These are phyloP conservation scores for Ophion obscuratus DNA, from an alignment of 2,888 invertebrate species.

Conservation along the genomic window DNA sequence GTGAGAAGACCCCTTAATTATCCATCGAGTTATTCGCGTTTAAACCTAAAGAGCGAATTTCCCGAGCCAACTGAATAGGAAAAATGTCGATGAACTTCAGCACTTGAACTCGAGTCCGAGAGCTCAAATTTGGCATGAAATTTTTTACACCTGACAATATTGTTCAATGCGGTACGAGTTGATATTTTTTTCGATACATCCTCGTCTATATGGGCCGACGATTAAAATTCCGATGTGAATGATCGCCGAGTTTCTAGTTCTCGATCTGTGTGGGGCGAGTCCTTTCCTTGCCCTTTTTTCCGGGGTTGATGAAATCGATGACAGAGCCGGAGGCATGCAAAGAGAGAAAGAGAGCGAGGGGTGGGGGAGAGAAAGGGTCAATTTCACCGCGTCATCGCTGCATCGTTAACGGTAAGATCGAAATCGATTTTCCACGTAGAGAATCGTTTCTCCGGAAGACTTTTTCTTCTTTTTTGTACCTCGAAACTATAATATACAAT, in stretches of 20 bases:
- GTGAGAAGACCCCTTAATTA: too few relatives aligned
- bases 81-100: too few relatives aligned
- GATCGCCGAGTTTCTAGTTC: conserved; percentile 53
- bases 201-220: conserved; percentile 1
- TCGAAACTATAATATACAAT: conserved; percentile 36
- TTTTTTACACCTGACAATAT: too few relatives aligned
- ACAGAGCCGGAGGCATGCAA: conserved; percentile 27
- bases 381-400: conserved; percentile 57
- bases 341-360: conserved; percentile 41
- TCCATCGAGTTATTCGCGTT: too few relatives aligned
- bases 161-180: background rate
- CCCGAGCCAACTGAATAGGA: background rate
- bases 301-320: conserved; percentile 44
- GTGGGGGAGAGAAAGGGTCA: conserved; percentile 8
- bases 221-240: conserved; percentile 60
- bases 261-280: background rate
- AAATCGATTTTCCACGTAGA: conserved; percentile 62
- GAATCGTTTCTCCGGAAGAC: conserved; percentile 48
- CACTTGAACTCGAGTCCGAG: background rate
- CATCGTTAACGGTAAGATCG: conserved; percentile 58
- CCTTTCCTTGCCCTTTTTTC: conserved; percentile 49
- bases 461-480: conserved; percentile 1
- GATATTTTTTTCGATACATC: background rate
- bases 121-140: background rate
- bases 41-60: background rate